These are phyloP conservation scores for Nomada lathburiana DNA, from an alignment of 2,888 invertebrate species.

Conservation along the genomic window DNA sequence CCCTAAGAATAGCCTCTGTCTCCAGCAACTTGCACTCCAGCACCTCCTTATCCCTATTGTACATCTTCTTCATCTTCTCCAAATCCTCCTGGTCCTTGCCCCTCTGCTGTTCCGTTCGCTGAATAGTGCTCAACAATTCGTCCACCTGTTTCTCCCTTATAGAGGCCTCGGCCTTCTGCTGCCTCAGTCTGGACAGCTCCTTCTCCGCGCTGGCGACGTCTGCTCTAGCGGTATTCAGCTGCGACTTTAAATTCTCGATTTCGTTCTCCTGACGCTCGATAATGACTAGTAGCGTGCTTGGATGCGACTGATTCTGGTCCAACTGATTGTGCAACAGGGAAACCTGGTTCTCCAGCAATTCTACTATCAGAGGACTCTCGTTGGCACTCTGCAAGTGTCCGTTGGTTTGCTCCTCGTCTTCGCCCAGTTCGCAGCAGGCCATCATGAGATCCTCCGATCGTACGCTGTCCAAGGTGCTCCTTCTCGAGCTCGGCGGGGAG, in stretches of 20 bases:
- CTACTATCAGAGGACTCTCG: slow-evolving; percentile 80
- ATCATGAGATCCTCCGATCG: slow-evolving; percentile 87
- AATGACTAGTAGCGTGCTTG: slow-evolving; percentile 82
- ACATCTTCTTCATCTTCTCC: slow-evolving; percentile 87
- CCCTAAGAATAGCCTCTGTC: slow-evolving; percentile 89
- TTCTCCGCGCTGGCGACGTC: slow-evolving; percentile 89
- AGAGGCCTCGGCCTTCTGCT: slow-evolving; percentile 89
- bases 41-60: slow-evolving; percentile 88
- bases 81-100: slow-evolving; percentile 89
- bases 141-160: slow-evolving; percentile 91
- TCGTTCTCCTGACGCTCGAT: slow-evolving; percentile 89
- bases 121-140: slow-evolving; percentile 90
- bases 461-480: slow-evolving; percentile 88
- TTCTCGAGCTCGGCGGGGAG: slow-evolving; percentile 87
- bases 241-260: slow-evolving; percentile 89
- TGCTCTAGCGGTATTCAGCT: slow-evolving; percentile 87
- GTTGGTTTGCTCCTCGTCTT: slow-evolving; percentile 85
- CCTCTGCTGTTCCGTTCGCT: slow-evolving; percentile 91
- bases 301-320: slow-evolving; percentile 79
- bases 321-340: slow-evolving; percentile 77
- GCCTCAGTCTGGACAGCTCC: slow-evolving; percentile 90
- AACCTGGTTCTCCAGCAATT: slow-evolving; percentile 80
- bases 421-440: slow-evolving; percentile 85
- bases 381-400: slow-evolving; percentile 71
- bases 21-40: slow-evolving; percentile 89